A percentile compares a stretch with the other conserved stretches of the same genome.
phyloP scores from a whole-genome alignment of 2,888 invertebrate species.

The Diploptera punctata region DNA sequence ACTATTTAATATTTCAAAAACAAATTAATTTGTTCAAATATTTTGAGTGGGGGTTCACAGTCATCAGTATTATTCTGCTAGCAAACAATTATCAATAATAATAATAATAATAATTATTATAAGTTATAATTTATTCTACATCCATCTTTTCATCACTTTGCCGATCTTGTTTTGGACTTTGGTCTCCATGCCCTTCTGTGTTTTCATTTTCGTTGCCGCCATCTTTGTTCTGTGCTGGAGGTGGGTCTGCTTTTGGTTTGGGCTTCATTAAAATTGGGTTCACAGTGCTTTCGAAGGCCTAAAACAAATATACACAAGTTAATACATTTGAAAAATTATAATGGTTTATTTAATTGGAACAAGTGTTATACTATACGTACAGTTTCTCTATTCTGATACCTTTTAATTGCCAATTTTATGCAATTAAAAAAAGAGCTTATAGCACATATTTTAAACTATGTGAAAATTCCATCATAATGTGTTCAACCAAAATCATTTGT shows the following conservation, averaged over 20 bases:
- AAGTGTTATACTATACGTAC: too few species aligned
- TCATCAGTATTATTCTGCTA: neutral
- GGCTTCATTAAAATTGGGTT: slow-evolving; percentile 86
- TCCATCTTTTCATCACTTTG: slow-evolving; percentile 57
- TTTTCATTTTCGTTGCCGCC: slow-evolving; percentile 43
- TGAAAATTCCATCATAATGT: too few species aligned
- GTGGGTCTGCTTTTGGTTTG: slow-evolving; percentile 80
- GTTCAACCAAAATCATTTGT: too few species aligned
- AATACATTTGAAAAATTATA: too few species aligned
- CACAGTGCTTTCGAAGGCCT: slow-evolving; percentile 62
- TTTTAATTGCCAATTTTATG: too few species aligned
- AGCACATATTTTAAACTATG: too few species aligned
- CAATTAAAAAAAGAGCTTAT: too few species aligned
- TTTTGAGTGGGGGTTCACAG: slow-evolving; percentile 5
- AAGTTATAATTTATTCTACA: slow-evolving; percentile 53
- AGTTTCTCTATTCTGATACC: too few species aligned
- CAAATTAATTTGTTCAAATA: neutral
- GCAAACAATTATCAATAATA: slow-evolving; percentile 11
- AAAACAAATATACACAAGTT: slow-evolving; percentile 42
- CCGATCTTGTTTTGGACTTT: slow-evolving; percentile 27
- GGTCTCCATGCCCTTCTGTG: slow-evolving; percentile 39
- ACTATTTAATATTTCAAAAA: neutral
- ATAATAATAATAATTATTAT: neutral
- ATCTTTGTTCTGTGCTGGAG: slow-evolving; percentile 60
- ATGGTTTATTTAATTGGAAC: too few species aligned